A percentile compares a stretch with the other conserved stretches of the same genome.
Conservation (phyloP, 2,888 invertebrate genomes). For the Pyrochroa serraticornis region DNA sequence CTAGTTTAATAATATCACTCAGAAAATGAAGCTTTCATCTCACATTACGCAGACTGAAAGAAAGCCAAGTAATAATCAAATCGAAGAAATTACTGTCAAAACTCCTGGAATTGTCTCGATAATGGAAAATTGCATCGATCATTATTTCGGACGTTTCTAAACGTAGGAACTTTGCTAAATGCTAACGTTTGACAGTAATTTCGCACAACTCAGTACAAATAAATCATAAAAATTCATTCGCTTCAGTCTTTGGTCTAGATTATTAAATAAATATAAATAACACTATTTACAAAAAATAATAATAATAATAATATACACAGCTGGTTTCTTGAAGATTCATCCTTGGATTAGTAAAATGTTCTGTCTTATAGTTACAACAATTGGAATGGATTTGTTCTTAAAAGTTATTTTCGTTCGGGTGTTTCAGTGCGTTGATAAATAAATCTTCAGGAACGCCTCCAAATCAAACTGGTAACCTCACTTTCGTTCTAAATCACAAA, state of each 20-base stretch:
- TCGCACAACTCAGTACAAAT: constrained; percentile 36
- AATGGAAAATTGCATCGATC: constrained; percentile 13
- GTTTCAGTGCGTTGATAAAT: constrained; percentile 20
- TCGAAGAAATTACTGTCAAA: constrained; percentile 38
- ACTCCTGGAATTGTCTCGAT: constrained; percentile 26
- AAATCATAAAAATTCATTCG: constrained; percentile 34
- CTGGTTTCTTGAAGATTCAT: constrained; percentile 16
- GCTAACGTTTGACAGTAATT: constrained; percentile 38
- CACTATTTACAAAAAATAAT: constrained; percentile 43
- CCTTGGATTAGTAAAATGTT: constrained; percentile 14
- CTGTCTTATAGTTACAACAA: constrained; percentile 8
- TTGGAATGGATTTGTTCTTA: constrained; percentile 16
- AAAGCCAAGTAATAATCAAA: constrained; percentile 15
- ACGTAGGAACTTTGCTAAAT: constrained; percentile 34
- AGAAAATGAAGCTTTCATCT: constrained; percentile 30
- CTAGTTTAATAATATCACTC: constrained; percentile 55
- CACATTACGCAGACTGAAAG: constrained; percentile 11
- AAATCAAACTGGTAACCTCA: too few species aligned
- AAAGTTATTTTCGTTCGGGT: not conserved
- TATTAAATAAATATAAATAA: constrained; percentile 47
- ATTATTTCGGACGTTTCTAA: constrained; percentile 13
- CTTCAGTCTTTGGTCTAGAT: constrained; percentile 53
- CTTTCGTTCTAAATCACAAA: too few species aligned
- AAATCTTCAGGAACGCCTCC: constrained; percentile 13
- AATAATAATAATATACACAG: constrained; percentile 18